These are phyloP conservation scores for Heterodera carotae DNA, from an alignment of 1,140 invertebrate genomes.

Conservation along the genomic window DNA sequence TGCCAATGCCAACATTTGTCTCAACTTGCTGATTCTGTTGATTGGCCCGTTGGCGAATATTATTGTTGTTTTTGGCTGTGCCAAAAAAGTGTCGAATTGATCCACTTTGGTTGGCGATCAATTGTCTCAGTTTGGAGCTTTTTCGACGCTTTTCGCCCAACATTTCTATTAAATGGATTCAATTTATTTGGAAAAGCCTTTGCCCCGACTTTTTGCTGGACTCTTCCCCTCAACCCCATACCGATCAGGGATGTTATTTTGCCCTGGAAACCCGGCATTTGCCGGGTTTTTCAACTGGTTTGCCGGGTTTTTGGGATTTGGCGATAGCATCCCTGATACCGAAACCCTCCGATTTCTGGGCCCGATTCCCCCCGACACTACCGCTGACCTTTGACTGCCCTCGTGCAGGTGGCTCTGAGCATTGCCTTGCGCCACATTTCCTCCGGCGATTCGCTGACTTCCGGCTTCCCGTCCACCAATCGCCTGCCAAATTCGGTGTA, in stretches of 20 bases:
- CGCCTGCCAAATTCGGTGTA: conserved; percentile 18
- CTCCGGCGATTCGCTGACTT: conserved; percentile 12
- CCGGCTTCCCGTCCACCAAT: conserved; percentile 25
- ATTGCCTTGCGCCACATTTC: conserved; percentile 26
- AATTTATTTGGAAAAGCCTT: no score
- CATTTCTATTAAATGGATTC: not conserved
- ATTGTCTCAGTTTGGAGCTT: conserved; percentile 14
- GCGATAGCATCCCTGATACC: no score
- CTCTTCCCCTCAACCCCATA: no score
- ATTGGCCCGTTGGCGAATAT: not conserved
- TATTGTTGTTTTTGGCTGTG: not conserved
- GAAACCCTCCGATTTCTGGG: no score
- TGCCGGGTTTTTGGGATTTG: no score
- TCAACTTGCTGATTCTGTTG: not conserved
- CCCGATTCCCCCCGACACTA: not conserved
- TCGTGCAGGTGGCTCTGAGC: conserved; percentile 24
- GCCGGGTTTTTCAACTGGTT: no score
- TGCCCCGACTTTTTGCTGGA: no score
- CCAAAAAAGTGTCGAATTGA: conserved; percentile 5
- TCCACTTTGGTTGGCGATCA: conserved; percentile 17
- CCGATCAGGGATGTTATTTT: no score
- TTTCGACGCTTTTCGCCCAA: conserved; percentile 16
- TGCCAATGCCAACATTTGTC: not conserved
- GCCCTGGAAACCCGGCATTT: no score
- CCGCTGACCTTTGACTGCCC: conserved; percentile 20